Percentiles rank a stretch among this genome's conserved stretches.
Evolutionary conservation across 2,888 invertebrate genomes (phyloP).

Genomic region (Leptura quadrifasciata): DNA sequence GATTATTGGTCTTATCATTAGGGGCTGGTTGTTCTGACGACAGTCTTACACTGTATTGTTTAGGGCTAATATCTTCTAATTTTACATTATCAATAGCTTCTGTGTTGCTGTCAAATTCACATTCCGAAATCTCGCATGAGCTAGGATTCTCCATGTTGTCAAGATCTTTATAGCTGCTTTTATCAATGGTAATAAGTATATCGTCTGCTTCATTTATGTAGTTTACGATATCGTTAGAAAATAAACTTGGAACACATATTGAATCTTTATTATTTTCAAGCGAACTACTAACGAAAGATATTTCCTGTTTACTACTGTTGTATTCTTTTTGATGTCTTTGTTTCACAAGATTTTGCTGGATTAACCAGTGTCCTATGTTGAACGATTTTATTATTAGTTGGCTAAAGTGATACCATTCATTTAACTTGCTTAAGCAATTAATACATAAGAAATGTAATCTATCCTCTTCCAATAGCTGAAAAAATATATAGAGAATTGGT

Average conservation of each 20-base stretch:
- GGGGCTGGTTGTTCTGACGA: not conserved
- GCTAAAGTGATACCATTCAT: conserved; percentile 8
- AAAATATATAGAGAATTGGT: too few relatives aligned
- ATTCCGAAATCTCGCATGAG: not conserved
- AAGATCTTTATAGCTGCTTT: not conserved
- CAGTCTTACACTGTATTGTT: not conserved
- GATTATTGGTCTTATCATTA: too few relatives aligned
- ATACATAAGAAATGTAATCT: not conserved
- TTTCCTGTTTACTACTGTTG: not conserved
- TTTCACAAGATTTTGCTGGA: not conserved
- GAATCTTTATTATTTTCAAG: not conserved
- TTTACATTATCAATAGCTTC: not conserved
- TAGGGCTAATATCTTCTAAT: not conserved
- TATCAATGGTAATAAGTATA: not conserved
- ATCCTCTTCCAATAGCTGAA: conserved; percentile 14
- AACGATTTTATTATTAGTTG: conserved; percentile 12
- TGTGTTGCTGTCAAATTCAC: not conserved
- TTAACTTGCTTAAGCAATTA: not conserved
- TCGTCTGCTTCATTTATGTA: not conserved
- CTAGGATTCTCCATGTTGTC: not conserved
- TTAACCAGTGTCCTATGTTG: conserved; percentile 16
- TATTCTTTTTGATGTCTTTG: not conserved
- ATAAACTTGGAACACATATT: not conserved
- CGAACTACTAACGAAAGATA: not conserved
- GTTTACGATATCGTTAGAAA: not conserved